phyloP scores from a whole-genome alignment of 2,888 invertebrate species.

The Clostera curtula region DNA sequence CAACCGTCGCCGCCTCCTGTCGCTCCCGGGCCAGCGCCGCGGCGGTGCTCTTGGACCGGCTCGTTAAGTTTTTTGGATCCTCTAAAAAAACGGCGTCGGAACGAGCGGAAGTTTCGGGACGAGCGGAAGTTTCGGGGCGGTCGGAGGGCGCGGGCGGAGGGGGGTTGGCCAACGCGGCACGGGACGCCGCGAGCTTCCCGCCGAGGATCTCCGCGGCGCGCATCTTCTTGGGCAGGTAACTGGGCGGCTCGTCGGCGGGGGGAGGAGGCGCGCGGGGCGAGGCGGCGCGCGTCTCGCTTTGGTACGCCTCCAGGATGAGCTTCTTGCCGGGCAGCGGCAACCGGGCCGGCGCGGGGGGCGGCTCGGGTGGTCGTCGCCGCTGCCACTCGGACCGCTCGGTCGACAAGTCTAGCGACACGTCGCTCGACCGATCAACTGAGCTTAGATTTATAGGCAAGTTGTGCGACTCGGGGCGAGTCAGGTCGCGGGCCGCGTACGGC shows the following conservation, averaged over 20 bases:
- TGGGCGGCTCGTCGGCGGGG: constrained; percentile 37
- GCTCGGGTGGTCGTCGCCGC: constrained; percentile 55
- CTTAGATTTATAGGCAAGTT: constrained; percentile 69
- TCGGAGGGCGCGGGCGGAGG: constrained; percentile 27
- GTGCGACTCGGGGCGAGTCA: constrained; percentile 39
- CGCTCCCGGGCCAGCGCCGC: constrained; percentile 74
- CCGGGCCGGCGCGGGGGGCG: constrained; percentile 41
- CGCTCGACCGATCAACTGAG: too few species aligned
- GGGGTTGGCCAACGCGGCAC: constrained; percentile 30
- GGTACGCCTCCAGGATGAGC: constrained; percentile 66
- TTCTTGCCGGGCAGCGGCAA: constrained; percentile 66
- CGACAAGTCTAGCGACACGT: constrained; percentile 60
- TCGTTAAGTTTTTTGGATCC: constrained; percentile 74
- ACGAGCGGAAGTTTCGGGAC: constrained; percentile 37
- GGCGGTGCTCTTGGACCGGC: constrained; percentile 74
- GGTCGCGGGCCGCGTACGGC: constrained; percentile 45
- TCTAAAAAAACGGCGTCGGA: constrained; percentile 67
- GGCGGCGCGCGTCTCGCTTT: constrained; percentile 53
- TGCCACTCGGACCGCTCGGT: constrained; percentile 58
- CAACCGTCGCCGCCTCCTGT: constrained; percentile 69
- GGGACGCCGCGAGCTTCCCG: constrained; percentile 51
- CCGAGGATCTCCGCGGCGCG: constrained; percentile 66
- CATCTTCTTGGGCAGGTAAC: constrained; percentile 71
- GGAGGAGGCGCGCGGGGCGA: constrained; percentile 35
- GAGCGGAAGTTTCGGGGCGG: constrained; percentile 25